Evolutionary conservation across 2,113 vertebrate species (phyloP), one percentile per base, ranked within the genome.

Genomic region (Camarhynchus parvulus): DNA sequence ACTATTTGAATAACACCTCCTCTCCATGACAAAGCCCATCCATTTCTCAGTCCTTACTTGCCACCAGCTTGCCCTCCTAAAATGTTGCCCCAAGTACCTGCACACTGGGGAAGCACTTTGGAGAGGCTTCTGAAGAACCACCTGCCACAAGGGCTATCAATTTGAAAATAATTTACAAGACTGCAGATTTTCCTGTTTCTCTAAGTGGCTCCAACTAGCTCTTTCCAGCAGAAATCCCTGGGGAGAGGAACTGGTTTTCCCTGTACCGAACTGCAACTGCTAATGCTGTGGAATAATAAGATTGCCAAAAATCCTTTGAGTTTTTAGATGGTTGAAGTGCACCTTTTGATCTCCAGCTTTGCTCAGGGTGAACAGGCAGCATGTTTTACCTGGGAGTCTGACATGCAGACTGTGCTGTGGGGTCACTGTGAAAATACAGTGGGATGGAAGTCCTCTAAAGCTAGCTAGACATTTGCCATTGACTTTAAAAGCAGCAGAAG

Each of bases 151-250:
- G 66, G 31, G 62, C 58, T 89, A 87, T 55, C 70, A 49, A 49
- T 42, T 80, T 44, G 31, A 76, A 89, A 95, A 91, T 82, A 19
- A 62, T 79, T 56, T 39, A 85, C 42, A 80, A 41, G 94, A 53
- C 74, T 85, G 58, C 41, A 95, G 84, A 91, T 89, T 94, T 87
- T 74, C 82, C 87, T 91, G 28, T 87, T 94, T 68, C 62, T 53
- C 4, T 55, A 53, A 90, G 84, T 55, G 46, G 20, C 37, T 83
- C 55, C 58, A 89, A 74, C 42, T 61, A 52, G 46, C 37, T 89
- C 35, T 67, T 91, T 79, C 78, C 89, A 91, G 89, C 50, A 94
- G 87, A 93, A 87, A 77, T 69, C 78, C 39, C 87, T 2, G 3
- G 59, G 72, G 82, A 91, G 10, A 63, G 23, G 66, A 83, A 73